These are phyloP conservation scores for Drosophila nannoptera DNA, from an alignment of 1,140 invertebrate species.

Conservation along the genomic window DNA sequence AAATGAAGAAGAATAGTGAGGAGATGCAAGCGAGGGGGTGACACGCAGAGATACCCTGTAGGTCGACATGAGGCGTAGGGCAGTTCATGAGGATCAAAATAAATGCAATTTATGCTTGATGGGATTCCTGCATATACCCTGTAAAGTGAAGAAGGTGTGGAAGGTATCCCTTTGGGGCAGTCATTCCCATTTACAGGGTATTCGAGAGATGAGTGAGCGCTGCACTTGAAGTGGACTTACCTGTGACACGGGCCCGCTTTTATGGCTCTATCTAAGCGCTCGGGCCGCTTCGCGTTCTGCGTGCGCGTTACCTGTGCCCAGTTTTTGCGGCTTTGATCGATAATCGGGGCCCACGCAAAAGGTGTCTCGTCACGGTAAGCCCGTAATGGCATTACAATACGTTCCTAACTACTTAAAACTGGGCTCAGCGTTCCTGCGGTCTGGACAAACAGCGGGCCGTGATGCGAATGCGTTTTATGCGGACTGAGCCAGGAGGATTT, in stretches of 20 bases:
- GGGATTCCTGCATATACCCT: too few species aligned
- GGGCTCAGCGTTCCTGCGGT: slow-evolving; percentile 51
- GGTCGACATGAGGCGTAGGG: too few species aligned
- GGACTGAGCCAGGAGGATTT: slow-evolving; percentile 29
- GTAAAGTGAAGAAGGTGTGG: too few species aligned
- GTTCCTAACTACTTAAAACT: slow-evolving; percentile 31
- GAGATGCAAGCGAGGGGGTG: not conserved
- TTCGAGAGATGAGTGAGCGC: slow-evolving; percentile 20
- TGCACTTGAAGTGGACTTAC: slow-evolving; percentile 63
- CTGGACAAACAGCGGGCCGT: slow-evolving; percentile 51
- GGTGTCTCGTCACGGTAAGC: slow-evolving; percentile 63
- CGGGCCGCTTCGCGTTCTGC: not conserved
- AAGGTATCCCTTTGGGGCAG: not conserved
- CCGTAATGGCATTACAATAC: slow-evolving; percentile 66
- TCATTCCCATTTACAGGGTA: not conserved
- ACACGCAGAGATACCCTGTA: slow-evolving; percentile 5
- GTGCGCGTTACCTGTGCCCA: slow-evolving; percentile 53
- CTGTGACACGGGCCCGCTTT: slow-evolving; percentile 25
- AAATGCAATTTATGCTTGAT: too few species aligned
- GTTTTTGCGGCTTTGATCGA: slow-evolving; percentile 74
- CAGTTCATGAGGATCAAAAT: too few species aligned
- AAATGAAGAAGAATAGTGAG: not conserved
- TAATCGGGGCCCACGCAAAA: slow-evolving; percentile 74
- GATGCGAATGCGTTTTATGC: slow-evolving; percentile 31
- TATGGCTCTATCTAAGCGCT: slow-evolving; percentile 15